Evolutionary conservation across 2,797 vertebrate species (phyloP), one percentile per base, ranked within the genome.

Genomic region (Tenualosa ilisha): DNA sequence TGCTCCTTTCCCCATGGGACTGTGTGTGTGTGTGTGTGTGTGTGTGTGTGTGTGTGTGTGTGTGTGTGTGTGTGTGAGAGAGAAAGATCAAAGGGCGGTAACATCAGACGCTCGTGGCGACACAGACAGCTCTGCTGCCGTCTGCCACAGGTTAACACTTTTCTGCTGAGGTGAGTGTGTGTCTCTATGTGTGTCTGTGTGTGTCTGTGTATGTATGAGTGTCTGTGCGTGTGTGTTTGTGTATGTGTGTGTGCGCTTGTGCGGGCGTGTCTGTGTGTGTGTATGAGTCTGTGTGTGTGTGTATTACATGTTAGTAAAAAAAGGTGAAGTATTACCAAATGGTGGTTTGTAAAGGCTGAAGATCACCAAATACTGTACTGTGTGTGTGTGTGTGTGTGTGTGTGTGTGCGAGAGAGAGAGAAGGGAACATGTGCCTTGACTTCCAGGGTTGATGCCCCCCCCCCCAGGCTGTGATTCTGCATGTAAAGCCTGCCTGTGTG

Each of bases 1-100:
- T 82, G 49, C n/a, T 72, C 24, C 24, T 37, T 11, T 65, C 26
- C 63, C n/a, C 24, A 11, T 65, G 24, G 6, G 63, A 22, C n/a
- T 65, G 63, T 65, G 49, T 56, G 81, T 56, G 81, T 82, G 81
- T 31, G 81, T 82, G 63, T 65, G 49, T 56, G 81, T 56, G 81
- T 82, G 81, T 31, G 81, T 82, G 82, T 54, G 53, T 22, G 46
- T 8, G 43, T 50, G 51, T 49, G 15, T 61, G 22, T 43, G 11
- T 63, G 59, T 59, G 68, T 24, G 53, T 50, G 86, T 61, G 81
- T 61, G 46, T 31, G 86, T 53, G 46, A 54, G 56, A 49, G 53
- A 12, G 49, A 15, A 1, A 31, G 63, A 88, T 72, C 65, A 72
- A 72, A 72, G 65, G 6, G 12, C 24, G 24, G 7, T 65, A 65